These are phyloP conservation scores for Hirtodrosophila confusa DNA, from an alignment of 2,888 invertebrate species.

Conservation along the genomic window DNA sequence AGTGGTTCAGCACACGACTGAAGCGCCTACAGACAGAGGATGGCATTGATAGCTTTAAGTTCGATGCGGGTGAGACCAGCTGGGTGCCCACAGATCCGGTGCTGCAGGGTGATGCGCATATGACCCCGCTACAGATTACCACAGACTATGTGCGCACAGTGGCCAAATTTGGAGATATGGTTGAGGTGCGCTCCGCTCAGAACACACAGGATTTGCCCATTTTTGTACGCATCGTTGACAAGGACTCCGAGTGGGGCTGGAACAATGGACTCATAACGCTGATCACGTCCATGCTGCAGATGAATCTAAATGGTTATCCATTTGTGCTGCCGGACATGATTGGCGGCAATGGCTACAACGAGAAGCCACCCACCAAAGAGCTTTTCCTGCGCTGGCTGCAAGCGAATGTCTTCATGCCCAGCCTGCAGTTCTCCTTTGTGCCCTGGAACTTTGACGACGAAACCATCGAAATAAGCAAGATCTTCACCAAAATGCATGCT, in stretches of 20 bases:
- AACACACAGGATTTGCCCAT: slow-evolving; percentile 87
- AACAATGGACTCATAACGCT: slow-evolving; percentile 88
- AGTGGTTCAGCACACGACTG: slow-evolving; percentile 86
- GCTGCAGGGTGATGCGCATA: slow-evolving; percentile 85
- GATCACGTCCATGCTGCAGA: slow-evolving; percentile 86
- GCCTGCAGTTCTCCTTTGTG: slow-evolving; percentile 90
- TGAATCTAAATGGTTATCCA: slow-evolving; percentile 85
- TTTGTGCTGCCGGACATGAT: slow-evolving; percentile 92
- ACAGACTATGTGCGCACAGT: slow-evolving; percentile 85
- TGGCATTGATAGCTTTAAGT: slow-evolving; percentile 90
- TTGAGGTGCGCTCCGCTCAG: slow-evolving; percentile 89
- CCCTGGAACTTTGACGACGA: slow-evolving; percentile 89
- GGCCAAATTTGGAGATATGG: slow-evolving; percentile 86
- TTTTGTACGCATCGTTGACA: slow-evolving; percentile 90
- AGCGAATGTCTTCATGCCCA: slow-evolving; percentile 90
- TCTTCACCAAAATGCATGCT: slow-evolving; percentile 88
- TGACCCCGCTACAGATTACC: slow-evolving; percentile 84
- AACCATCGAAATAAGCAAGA: slow-evolving; percentile 87
- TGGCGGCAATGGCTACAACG: slow-evolving; percentile 87
- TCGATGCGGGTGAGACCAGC: slow-evolving; percentile 90
- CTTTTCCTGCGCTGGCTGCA: slow-evolving; percentile 90
- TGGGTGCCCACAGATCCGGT: slow-evolving; percentile 87
- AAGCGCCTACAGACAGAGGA: slow-evolving; percentile 86
- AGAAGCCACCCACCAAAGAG: slow-evolving; percentile 86
- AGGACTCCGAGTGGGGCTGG: slow-evolving; percentile 88